Percentiles rank a stretch among this genome's conserved stretches.
These are phyloP conservation scores for Saiga tatarica DNA, from an alignment of 2,113 vertebrate species.

Conservation along the genomic window DNA sequence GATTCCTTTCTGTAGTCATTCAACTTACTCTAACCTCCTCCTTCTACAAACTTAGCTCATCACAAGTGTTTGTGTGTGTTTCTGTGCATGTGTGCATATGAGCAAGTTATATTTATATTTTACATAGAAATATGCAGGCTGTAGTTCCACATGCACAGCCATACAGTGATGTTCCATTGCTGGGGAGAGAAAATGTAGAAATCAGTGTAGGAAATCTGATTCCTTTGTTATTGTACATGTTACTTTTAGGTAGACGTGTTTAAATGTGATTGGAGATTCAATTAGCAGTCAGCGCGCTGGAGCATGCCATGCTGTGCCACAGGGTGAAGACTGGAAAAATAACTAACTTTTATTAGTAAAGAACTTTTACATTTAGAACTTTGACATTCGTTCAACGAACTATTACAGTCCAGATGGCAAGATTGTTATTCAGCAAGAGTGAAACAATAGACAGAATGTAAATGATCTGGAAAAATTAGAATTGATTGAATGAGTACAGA, in stretches of 20 bases:
- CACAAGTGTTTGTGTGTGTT: neutral
- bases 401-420: neutral
- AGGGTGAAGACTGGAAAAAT: neutral
- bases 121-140: neutral
- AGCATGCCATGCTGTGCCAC: neutral
- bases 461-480: slow-evolving; percentile 67
- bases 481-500: slow-evolving; percentile 50
- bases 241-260: neutral
- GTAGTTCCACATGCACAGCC: neutral
- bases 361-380: neutral
- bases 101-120: neutral
- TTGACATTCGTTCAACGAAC: neutral
- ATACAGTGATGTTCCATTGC: neutral
- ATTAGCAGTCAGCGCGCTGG: neutral
- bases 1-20: neutral
- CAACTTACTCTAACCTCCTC: neutral
- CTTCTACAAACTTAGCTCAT: neutral
- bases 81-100: neutral
- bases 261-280: neutral
- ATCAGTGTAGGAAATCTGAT: neutral
- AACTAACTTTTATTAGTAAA: slow-evolving; percentile 33
- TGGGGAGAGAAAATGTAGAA: slow-evolving; percentile 7
- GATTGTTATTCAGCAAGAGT: slow-evolving; percentile 42
- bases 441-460: slow-evolving; percentile 49
- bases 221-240: neutral